Evolutionary conservation across 2,797 vertebrate species (phyloP), one percentile per base, ranked within the genome.

Genomic region (Psittacula derbiana): DNA sequence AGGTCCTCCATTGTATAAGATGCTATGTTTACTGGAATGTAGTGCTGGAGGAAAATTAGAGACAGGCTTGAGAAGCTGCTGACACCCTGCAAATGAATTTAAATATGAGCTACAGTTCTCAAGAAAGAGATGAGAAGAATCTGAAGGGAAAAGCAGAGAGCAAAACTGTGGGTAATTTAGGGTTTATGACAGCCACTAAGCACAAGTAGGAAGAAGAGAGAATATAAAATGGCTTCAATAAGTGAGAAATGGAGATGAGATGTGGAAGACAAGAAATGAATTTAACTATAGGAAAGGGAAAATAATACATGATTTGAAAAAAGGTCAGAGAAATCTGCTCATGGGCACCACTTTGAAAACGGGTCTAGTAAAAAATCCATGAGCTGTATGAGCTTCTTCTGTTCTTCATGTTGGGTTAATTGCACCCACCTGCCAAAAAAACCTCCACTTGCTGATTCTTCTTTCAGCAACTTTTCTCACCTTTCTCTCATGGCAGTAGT

Each of bases 51-150:
- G 38, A 93, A 94, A 92, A 82, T 36, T 85, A 70, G 40, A 75
- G 40, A 41, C 31, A 70, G 19, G 23, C 50, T 75, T 82, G 80
- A 93, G 88, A 92, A 82, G 76, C 75, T 73, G 33, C 53, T 96
- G 88, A 61, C 50, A 83, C 20, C 18, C 80, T 93, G 80, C n/a
- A 80, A 84, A 53, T 83, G 24, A 58, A 61, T 90, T 94, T 44
- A 86, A 87, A 82, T 93, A 33, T 8, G 49, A 84, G 55, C 57
- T 86, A 11, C 27, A 36, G 33, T 61, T 92, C 57, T 91, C 20
- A 79, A 66, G 72, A 46, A 92, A 84, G 69, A 47, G n/a, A 80
- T 72, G 64, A 73, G 58, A 64, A 53, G 44, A 78, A 15, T 73
- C 46, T 69, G 83, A 86, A 84, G 23, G 16, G 13, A 71, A 84